phyloP scores from a whole-genome alignment of 2,888 invertebrate genomes.

The Trissoscelio sp. region DNA sequence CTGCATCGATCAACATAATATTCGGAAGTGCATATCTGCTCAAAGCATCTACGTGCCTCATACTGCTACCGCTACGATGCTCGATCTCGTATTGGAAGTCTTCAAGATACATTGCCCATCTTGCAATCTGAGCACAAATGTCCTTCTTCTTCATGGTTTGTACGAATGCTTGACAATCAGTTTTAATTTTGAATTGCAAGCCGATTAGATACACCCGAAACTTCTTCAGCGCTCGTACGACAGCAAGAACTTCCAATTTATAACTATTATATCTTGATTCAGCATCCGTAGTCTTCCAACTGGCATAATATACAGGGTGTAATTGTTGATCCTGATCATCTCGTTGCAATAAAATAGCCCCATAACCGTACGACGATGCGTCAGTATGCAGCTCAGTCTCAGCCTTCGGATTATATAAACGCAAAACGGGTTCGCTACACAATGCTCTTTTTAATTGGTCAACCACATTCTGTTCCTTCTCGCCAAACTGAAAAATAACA shows the following conservation, averaged over 20 bases:
- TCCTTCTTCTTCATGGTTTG: slow-evolving; percentile 11
- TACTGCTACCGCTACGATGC: slow-evolving; percentile 37
- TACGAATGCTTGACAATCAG: slow-evolving; percentile 12
- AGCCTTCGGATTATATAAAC: slow-evolving; percentile 9
- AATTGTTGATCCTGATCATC: background rate
- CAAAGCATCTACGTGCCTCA: slow-evolving; percentile 61
- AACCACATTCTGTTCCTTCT: too few species aligned
- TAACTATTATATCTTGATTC: slow-evolving; percentile 46
- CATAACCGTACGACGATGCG: slow-evolving; percentile 17
- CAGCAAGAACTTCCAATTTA: slow-evolving; percentile 35
- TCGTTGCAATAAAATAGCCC: slow-evolving; percentile 38
- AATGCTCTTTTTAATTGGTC: slow-evolving; percentile 2
- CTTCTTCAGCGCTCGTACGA: slow-evolving; percentile 65
- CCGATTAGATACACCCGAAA: slow-evolving; percentile 46
- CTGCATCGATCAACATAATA: slow-evolving; percentile 1
- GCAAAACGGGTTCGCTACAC: slow-evolving; percentile 22
- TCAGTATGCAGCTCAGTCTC: slow-evolving; percentile 57
- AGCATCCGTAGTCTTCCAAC: slow-evolving; percentile 3
- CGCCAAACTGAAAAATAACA: too few species aligned
- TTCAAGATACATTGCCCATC: slow-evolving; percentile 31
- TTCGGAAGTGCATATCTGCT: slow-evolving; percentile 12
- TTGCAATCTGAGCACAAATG: background rate
- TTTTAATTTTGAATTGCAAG: background rate
- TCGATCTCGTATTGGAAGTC: slow-evolving; percentile 43
- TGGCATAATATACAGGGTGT: slow-evolving; percentile 34